Percentiles rank a stretch among this genome's conserved stretches.
Conservation (phyloP, 2,797 vertebrate genomes). For the Neostethus bicornis region DNA sequence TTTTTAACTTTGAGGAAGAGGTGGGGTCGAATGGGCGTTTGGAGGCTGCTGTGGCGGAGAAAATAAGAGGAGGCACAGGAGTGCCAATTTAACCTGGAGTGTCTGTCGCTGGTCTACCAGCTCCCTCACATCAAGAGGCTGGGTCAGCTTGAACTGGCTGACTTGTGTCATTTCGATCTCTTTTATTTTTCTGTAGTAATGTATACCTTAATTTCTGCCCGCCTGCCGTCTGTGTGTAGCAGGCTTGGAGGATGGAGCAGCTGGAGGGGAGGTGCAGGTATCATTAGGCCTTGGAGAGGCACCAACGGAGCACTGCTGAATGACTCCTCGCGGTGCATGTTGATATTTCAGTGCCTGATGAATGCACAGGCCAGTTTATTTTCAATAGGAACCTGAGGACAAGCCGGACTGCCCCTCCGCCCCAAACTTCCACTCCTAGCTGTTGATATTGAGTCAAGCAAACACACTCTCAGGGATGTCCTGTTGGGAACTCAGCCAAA, state of each 20-base stretch:
- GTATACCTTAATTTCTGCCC: slow-evolving; percentile 91
- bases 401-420: slow-evolving; percentile 10
- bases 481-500: slow-evolving; percentile 79
- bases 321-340: slow-evolving; percentile 63
- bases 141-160: slow-evolving; percentile 98
- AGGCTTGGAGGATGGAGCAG: slow-evolving; percentile 59
- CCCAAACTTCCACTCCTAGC: slow-evolving; percentile 65
- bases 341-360: slow-evolving; percentile 70
- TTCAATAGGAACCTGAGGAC: slow-evolving; percentile 73
- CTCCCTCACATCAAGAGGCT: slow-evolving; percentile 94
- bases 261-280: slow-evolving; percentile 93
- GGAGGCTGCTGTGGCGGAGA: slow-evolving; percentile 54
- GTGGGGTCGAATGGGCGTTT: slow-evolving; percentile 13
- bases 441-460: slow-evolving; percentile 81
- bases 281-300: slow-evolving; percentile 88
- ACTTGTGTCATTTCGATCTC: slow-evolving; percentile 97
- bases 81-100: slow-evolving; percentile 99
- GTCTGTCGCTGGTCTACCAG: slow-evolving; percentile 85
- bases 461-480: slow-evolving; percentile 84
- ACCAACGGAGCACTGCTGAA: slow-evolving; percentile 61
- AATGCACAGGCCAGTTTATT: slow-evolving; percentile 74
- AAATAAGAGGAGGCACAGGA: slow-evolving; percentile 84
- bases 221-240: slow-evolving; percentile 63
- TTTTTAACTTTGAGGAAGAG: slow-evolving; percentile 20
- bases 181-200: slow-evolving; percentile 95